phyloP scores from a whole-genome alignment of 2,888 invertebrate genomes.

The Busseola fusca region DNA sequence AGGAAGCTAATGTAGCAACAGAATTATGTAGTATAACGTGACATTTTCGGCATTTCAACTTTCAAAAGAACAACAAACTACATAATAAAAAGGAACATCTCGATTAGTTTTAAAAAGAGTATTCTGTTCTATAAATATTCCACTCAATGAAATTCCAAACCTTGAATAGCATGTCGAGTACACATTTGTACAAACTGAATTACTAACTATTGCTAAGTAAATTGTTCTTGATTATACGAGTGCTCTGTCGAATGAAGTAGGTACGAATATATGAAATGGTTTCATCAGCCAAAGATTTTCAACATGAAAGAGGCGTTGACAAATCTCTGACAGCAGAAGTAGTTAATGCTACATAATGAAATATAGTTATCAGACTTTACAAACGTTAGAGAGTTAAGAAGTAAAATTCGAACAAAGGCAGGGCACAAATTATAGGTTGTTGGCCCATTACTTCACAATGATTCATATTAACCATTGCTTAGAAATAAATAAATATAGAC shows the following conservation, averaged over 20 bases:
- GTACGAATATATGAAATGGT: conserved; percentile 11
- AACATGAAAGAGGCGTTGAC: conserved; percentile 12
- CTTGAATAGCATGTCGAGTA: not conserved
- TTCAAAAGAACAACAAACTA: not conserved
- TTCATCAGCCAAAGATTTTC: not conserved
- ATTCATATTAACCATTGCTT: conserved; percentile 17
- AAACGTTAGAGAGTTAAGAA: not conserved
- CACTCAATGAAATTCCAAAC: not conserved
- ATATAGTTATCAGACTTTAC: not conserved
- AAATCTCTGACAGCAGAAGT: not conserved
- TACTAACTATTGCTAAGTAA: conserved; percentile 8
- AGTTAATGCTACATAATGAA: not conserved
- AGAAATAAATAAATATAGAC: conserved; percentile 51
- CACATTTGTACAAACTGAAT: conserved; percentile 9
- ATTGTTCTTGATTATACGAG: conserved; percentile 1
- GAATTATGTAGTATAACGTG: not conserved
- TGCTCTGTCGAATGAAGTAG: not conserved
- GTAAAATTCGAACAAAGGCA: conserved; percentile 13
- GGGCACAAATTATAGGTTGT: conserved; percentile 35
- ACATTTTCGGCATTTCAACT: too few species aligned
- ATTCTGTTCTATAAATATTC: not conserved
- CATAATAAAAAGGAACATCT: too few species aligned
- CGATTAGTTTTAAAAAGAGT: too few species aligned
- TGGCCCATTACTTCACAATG: conserved; percentile 45
- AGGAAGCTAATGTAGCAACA: not conserved